phyloP scores from a whole-genome alignment of 2,888 invertebrate species.

The Crocallis elinguaria region DNA sequence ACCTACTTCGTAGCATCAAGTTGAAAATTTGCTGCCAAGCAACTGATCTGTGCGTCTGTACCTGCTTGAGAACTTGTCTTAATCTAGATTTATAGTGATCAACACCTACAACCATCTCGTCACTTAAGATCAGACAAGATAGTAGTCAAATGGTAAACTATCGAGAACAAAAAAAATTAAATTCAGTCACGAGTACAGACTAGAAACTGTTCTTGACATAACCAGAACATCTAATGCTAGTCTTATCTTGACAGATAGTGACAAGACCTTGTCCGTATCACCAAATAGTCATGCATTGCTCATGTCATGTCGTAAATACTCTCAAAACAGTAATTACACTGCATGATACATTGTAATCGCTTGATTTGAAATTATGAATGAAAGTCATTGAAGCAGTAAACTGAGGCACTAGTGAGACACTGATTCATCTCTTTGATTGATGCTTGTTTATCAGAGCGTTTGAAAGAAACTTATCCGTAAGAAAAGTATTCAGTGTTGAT shows the following conservation, averaged over 20 bases:
- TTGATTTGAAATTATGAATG: conserved; percentile 25
- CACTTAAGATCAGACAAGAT: no score
- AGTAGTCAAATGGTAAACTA: no score
- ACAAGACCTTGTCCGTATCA: conserved; percentile 6
- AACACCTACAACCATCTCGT: no score
- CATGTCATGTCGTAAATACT: conserved; percentile 11
- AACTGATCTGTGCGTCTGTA: no score
- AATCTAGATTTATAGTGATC: no score
- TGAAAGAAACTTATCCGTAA: conserved; percentile 17
- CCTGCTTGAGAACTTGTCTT: no score
- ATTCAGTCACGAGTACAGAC: background rate
- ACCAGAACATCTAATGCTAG: conserved; percentile 1
- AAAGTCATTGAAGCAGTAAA: conserved; percentile 19
- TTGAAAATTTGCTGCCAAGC: no score
- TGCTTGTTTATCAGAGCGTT: conserved; percentile 24
- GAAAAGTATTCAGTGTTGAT: background rate
- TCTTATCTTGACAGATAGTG: conserved; percentile 9
- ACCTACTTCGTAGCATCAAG: no score
- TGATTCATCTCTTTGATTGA: conserved; percentile 25
- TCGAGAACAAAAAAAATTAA: no score
- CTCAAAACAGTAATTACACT: conserved; percentile 20
- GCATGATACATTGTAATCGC: conserved; percentile 17
- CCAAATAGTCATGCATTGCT: conserved; percentile 1
- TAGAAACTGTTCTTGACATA: conserved; percentile 7
- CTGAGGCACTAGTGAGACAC: conserved; percentile 11